Evolutionary conservation across 2,888 invertebrate species (phyloP).

Genomic region (Acrocera orbiculus): DNA sequence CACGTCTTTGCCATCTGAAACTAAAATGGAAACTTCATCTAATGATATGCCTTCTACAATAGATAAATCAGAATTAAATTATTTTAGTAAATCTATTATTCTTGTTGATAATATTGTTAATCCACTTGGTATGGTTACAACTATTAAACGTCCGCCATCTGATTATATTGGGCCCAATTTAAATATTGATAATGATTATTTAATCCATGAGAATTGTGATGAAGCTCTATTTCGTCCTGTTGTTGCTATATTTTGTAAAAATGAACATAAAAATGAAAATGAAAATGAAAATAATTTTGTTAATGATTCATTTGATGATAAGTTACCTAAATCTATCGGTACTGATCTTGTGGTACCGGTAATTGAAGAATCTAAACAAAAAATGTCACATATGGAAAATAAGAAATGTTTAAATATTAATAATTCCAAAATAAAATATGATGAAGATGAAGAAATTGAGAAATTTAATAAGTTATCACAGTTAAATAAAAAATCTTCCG

Average conservation of each 20-base stretch:
- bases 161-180: constrained; percentile 21
- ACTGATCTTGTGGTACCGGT: constrained; percentile 29
- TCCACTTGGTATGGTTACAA: constrained; percentile 53
- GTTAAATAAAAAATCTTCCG: no score
- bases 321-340: constrained; percentile 23
- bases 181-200: constrained; percentile 19
- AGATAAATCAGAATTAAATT: neutral
- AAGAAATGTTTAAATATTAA: no score
- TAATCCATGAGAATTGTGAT: constrained; percentile 43
- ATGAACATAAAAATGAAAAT: constrained; percentile 20
- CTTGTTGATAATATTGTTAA: constrained; percentile 43
- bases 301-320: constrained; percentile 4
- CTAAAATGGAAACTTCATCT: no score
- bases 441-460: no score
- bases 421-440: no score
- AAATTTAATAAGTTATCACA: no score
- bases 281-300: neutral
- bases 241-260: constrained; percentile 32
- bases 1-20: neutral
- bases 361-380: constrained; percentile 23
- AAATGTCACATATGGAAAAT: no score
- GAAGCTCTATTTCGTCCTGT: constrained; percentile 53
- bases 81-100: constrained; percentile 4
- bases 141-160: constrained; percentile 25
- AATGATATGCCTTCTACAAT: no score